Evolutionary conservation across 92 coral and sea anemone species (phyloP).

Genomic region (Palythoa caribaeorum): DNA sequence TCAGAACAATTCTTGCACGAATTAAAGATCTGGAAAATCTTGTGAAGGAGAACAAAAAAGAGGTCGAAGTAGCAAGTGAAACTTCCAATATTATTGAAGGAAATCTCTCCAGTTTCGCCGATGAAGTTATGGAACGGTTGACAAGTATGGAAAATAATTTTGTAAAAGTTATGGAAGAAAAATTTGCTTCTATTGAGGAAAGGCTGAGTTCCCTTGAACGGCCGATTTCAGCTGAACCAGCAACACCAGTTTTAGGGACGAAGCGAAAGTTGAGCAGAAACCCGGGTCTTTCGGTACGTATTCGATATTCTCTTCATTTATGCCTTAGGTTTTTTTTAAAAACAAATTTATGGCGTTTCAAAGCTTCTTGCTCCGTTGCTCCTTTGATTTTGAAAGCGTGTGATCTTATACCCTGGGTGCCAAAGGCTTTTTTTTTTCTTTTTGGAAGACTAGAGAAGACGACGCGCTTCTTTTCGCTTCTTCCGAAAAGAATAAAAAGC

Average conservation of each 20-base stretch:
- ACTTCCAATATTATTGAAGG: neutral
- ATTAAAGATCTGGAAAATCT: neutral
- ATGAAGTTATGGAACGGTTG: constrained; percentile 5
- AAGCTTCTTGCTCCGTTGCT: neutral
- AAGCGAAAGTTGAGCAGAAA: neutral
- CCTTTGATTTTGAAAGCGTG: neutral
- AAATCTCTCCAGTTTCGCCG: neutral
- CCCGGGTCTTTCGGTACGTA: constrained; percentile 12
- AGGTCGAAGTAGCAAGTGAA: neutral
- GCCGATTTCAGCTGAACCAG: neutral
- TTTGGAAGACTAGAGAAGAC: no score
- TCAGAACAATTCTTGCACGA: neutral
- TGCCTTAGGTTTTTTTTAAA: neutral
- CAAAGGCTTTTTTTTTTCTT: no score
- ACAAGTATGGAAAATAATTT: neutral
- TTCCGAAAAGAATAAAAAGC: no score
- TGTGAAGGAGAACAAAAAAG: neutral
- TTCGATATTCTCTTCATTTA: neutral
- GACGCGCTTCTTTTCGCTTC: no score
- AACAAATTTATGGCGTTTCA: neutral
- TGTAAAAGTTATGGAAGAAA: neutral
- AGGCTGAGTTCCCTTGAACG: neutral
- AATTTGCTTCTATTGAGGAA: neutral
- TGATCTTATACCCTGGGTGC: no score
- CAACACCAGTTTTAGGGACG: neutral